Conservation (phyloP, 2,113 vertebrate genomes). For the Phaetusa simplex region DNA sequence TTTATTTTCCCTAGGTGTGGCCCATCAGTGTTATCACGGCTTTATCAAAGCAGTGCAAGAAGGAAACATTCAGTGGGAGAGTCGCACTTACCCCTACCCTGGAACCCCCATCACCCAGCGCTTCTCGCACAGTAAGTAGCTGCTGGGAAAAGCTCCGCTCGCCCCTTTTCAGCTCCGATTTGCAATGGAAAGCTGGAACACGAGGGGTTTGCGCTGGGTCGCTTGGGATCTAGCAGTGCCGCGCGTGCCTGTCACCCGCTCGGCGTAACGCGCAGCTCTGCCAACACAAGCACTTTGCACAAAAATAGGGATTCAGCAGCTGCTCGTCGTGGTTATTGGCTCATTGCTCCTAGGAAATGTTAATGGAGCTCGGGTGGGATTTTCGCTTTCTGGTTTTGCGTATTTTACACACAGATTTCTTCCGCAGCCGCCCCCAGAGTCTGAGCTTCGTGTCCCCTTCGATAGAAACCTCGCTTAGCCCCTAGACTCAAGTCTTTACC, state of each 20-base stretch:
- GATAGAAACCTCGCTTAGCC: neutral
- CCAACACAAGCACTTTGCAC: accelerated
- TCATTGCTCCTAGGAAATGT: accelerated
- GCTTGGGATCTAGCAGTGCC: neutral
- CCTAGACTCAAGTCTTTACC: neutral
- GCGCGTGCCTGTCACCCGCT: accelerated
- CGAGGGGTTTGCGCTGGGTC: neutral
- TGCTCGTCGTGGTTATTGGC: accelerated
- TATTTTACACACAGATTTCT: accelerated
- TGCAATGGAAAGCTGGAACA: neutral
- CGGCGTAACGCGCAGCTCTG: accelerated
- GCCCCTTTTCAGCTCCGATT: neutral
- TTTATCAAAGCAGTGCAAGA: constrained; percentile 97
- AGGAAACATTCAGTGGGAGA: constrained; percentile 98
- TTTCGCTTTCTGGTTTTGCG: neutral
- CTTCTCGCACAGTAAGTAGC: constrained; percentile 95
- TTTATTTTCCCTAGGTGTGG: constrained; percentile 81
- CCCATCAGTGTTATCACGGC: constrained; percentile 96
- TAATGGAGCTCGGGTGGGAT: neutral
- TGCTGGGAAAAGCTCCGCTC: neutral
- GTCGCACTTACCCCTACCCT: constrained; percentile 95
- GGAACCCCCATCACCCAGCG: constrained; percentile 97
- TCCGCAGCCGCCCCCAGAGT: neutral
- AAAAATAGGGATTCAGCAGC: neutral
- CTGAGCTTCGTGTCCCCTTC: neutral